phyloP scores from a whole-genome alignment of 2,113 vertebrate species.

The Diphyllodes magnificus region DNA sequence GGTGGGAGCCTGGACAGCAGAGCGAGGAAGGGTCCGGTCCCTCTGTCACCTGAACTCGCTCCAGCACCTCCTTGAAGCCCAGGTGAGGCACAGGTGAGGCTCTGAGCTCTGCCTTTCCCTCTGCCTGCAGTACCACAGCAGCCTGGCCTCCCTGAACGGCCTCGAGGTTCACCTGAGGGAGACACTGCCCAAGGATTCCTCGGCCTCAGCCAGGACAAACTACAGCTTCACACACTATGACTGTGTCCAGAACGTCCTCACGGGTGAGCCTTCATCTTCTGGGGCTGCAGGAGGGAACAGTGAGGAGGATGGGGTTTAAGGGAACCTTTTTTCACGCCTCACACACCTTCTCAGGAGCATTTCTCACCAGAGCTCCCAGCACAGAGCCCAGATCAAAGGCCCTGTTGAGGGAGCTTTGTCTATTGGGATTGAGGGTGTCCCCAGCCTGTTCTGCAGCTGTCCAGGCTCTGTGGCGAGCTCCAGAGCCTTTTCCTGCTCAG shows the following conservation, averaged over 20 bases:
- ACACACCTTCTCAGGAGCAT: neutral
- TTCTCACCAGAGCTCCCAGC: neutral
- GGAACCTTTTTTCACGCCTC: neutral
- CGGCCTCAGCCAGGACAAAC: conserved; percentile 3
- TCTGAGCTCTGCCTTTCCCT: neutral
- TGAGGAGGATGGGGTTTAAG: neutral
- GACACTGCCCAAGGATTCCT: conserved; percentile 57
- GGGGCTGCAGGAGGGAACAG: neutral
- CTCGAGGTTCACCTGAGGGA: conserved; percentile 92
- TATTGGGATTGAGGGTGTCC: neutral
- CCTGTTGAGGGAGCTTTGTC: neutral
- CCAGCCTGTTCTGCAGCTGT: neutral
- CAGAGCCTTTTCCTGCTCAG: neutral
- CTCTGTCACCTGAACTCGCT: neutral
- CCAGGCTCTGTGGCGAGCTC: neutral
- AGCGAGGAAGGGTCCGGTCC: accelerated
- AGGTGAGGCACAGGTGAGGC: neutral
- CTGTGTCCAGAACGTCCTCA: conserved; percentile 82
- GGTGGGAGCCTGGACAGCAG: neutral
- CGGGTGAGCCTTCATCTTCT: conserved; percentile 58
- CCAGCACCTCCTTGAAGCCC: neutral
- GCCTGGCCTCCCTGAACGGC: conserved; percentile 92
- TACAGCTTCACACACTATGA: conserved; percentile 89
- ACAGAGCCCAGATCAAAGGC: neutral
- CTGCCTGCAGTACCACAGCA: conserved; percentile 84